Base-by-base conservation (phyloP, 2,113 vertebrate species). In the Agapornis roseicollis region DNA sequence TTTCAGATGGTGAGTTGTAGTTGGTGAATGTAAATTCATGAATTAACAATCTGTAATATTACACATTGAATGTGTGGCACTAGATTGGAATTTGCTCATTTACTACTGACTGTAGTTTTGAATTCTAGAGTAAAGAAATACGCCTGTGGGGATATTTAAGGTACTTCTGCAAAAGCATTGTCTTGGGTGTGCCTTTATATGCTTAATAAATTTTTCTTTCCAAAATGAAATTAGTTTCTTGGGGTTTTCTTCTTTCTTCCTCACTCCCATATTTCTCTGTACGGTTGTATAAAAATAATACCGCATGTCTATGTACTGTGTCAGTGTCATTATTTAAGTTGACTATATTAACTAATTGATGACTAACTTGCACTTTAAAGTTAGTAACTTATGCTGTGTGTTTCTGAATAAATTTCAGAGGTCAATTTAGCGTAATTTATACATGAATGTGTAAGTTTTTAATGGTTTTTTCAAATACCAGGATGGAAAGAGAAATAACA, bases 1-100 rank as follows among this genome's bases (percentile, higher is more conserved):
- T 99, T 17, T 66, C 97, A 29, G 98, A 99, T 41, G 99, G 99
- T 99, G 97, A 90, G 98, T 98, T 82, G 37, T 12, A 23, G 69
- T 7, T 73, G 65, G 60, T 94, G 60, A 64, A 25, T 69, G 35
- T 23, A 16, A 70, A 35, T 46, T 35, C 31, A 19, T 49, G n/a
- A 60, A 76, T 64, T 85, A 37, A 29, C 42, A 10, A 10, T 80
- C 58, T 63, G 15, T 44, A 33, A 55, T 41, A 7, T 80, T 64
- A 47, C 39, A 46, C 15, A 55, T 16, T 47, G 65, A 73, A 28
- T 72, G 44, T 60, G 52, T 93, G 72, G 55, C 72, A 81, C 1
- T 29, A 19, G 64, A 3, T 72, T 80, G 72, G 80, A 85, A 61
- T 93, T 88, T 94, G 73, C 80, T 89, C 60, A 49, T 74, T 91